Evolutionary conservation across 1,140 invertebrate species (phyloP).

Genomic region (Nomia melanderi): DNA sequence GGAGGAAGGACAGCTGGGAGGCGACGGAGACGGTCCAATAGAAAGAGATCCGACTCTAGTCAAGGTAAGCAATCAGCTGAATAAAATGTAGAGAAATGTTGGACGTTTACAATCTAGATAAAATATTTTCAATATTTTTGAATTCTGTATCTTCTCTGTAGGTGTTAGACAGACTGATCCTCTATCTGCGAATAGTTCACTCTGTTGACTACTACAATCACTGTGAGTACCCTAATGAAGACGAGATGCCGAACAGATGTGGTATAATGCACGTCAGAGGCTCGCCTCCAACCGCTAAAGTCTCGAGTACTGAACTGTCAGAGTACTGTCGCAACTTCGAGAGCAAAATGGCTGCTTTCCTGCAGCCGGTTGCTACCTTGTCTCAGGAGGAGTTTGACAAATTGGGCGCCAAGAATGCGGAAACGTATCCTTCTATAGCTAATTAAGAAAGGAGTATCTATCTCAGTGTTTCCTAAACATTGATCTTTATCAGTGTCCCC

Average conservation of each 20-base stretch:
- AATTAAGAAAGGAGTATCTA: no score
- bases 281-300: slow-evolving; percentile 89
- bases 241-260: slow-evolving; percentile 99
- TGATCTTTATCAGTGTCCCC: background rate
- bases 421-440: slow-evolving; percentile 82
- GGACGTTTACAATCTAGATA: background rate
- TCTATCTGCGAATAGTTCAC: slow-evolving; percentile 98
- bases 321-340: slow-evolving; percentile 83
- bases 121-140: background rate
- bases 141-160: slow-evolving; percentile 73
- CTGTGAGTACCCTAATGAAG: slow-evolving; percentile 99
- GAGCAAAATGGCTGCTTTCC: slow-evolving; percentile 93
- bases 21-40: slow-evolving; percentile 83
- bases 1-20: slow-evolving; percentile 81
- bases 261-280: slow-evolving; percentile 99
- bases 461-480: no score
- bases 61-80: slow-evolving; percentile 85
- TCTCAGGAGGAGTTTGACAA: slow-evolving; percentile 91
- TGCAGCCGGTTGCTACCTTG: slow-evolving; percentile 86
- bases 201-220: slow-evolving; percentile 99
- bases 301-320: slow-evolving; percentile 80
- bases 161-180: slow-evolving; percentile 91
- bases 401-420: slow-evolving; percentile 92
- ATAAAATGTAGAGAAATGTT: no score
- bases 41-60: slow-evolving; percentile 91